phyloP scores from a whole-genome alignment of 2,888 invertebrate genomes.

The Sphaerophoria rueppellii region DNA sequence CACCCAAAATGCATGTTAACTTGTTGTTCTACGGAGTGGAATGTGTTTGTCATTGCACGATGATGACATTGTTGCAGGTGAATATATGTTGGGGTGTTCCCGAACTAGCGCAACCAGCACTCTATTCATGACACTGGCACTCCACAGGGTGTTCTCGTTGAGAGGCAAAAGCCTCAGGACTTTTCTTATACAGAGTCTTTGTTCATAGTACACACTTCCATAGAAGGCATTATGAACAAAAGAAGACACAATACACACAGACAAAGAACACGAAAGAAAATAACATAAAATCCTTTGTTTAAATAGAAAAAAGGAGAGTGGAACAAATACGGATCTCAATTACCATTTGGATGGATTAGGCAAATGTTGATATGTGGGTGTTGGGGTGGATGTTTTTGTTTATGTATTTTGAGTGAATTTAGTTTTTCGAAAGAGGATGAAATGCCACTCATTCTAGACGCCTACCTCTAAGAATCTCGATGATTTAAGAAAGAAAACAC shows the following conservation, averaged over 20 bases:
- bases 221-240: slow-evolving; percentile 20
- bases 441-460: slow-evolving; percentile 31
- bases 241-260: slow-evolving; percentile 17
- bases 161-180: slow-evolving; percentile 50
- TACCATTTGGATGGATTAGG: slow-evolving; percentile 43
- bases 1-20: neutral
- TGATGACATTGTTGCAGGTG: neutral
- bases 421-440: neutral
- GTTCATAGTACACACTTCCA: slow-evolving; percentile 20
- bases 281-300: slow-evolving; percentile 40
- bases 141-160: slow-evolving; percentile 46
- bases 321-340: slow-evolving; percentile 37
- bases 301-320: slow-evolving; percentile 12
- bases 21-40: slow-evolving; percentile 1
- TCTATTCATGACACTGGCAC: neutral
- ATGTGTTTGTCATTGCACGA: slow-evolving; percentile 17
- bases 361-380: slow-evolving; percentile 44
- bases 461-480: slow-evolving; percentile 42
- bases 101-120: slow-evolving; percentile 4
- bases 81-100: neutral
- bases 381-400: slow-evolving; percentile 11
- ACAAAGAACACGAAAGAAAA: slow-evolving; percentile 18
- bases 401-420: neutral
- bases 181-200: slow-evolving; percentile 24
- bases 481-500: slow-evolving; percentile 24